Evolutionary conservation across 2,797 vertebrate species (phyloP), one percentile per base, ranked within the genome.

Genomic region (Myotis pilosus): DNA sequence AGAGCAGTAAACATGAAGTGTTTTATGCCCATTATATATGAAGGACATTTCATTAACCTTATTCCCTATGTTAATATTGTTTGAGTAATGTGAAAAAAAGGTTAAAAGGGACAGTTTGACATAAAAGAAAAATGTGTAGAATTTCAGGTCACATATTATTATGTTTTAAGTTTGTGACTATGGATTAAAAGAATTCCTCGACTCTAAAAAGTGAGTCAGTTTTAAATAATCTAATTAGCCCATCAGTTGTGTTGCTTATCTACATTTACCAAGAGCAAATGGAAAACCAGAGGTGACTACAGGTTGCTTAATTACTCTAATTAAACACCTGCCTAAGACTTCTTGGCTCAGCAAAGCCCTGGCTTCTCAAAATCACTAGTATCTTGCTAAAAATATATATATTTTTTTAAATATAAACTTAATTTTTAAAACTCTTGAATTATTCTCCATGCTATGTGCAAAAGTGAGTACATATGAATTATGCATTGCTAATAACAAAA

Each of bases 281-380:
- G 66, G 75, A 94, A 97, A 97, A 92, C 89, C 30, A 71, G 96
- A 95, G 95, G 92, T 97, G 83, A 94, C 88, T 95, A 36, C 44
- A 89, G 82, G 41, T 94, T 95, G 36, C 87, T 78, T 89, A 95
- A 94, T 95, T 97, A 85, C 68, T 95, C 49, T 76, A 95, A 19
- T 97, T 98, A 98, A 98, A 97, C 91, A 97, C 93, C 95, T 97
- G 92, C 64, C 81, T 87, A 82, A 96, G 53, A 55, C 69, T 95
- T 96, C 84, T 81, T 93, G n/a, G 60, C 53, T 97, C 96, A 93
- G 57, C 33, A 95, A 55, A 88, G 49, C 19, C 44, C 60, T 12
- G 1, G 47, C 78, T 95, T 95, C 28, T 51, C 17, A 41, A 90
- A 95, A 94, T 94, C 79, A 76, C 33, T 41, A 38, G 53, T 7